phyloP scores from a whole-genome alignment of 2,113 vertebrate species.

The Jacana jacana region DNA sequence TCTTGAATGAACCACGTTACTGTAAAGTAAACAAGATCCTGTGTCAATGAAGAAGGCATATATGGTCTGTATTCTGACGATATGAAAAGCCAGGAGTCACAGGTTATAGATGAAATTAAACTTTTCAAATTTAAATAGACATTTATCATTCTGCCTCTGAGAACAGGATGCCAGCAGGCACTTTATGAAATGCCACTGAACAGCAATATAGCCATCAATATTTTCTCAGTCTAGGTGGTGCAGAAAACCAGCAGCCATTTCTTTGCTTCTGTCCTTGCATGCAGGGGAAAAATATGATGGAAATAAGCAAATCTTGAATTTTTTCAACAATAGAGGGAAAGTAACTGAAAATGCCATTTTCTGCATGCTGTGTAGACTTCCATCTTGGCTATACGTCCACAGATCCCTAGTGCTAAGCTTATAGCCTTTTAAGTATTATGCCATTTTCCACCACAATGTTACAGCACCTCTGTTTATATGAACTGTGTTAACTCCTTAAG shows the following conservation, averaged over 20 bases:
- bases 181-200: slow-evolving; percentile 17
- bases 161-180: background rate
- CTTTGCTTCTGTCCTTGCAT: background rate
- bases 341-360: slow-evolving; percentile 1
- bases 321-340: background rate
- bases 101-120: background rate
- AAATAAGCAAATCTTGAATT: background rate
- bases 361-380: background rate
- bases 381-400: background rate
- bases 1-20: background rate
- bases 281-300: background rate
- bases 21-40: background rate
- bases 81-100: background rate
- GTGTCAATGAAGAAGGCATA: background rate
- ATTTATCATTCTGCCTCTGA: slow-evolving; percentile 6
- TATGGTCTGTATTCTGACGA: background rate
- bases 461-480: background rate
- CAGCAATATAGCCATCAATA: slow-evolving; percentile 11
- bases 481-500: background rate
- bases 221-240: background rate
- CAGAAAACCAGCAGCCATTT: background rate
- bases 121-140: background rate
- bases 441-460: background rate
- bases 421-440: background rate
- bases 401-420: background rate